phyloP scores from a whole-genome alignment of 2,113 vertebrate genomes.

The Pygoscelis antarcticus region DNA sequence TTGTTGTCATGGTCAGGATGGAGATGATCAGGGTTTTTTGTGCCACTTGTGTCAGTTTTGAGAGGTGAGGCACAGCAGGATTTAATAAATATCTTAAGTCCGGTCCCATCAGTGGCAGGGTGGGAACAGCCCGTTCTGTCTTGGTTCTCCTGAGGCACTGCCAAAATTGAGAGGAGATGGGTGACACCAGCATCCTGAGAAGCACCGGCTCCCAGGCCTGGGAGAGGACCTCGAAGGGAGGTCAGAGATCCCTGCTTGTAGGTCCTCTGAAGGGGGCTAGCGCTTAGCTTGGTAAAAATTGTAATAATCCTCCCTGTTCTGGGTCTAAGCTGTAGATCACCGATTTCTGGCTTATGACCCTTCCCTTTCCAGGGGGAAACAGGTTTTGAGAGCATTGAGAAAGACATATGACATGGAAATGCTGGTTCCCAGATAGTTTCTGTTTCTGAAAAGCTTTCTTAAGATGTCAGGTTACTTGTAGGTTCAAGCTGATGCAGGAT shows the following conservation, averaged over 20 bases:
- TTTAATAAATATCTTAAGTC: background rate
- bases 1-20: background rate
- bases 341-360: background rate
- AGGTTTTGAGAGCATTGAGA: background rate
- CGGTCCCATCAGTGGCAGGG: accelerated
- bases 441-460: background rate
- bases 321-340: background rate
- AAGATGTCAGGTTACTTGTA: accelerated
- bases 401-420: background rate
- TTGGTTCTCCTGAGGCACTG: background rate
- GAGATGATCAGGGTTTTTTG: accelerated
- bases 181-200: background rate
- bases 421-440: background rate
- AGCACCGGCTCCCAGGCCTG: background rate
- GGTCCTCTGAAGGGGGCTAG: background rate
- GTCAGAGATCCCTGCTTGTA: background rate
- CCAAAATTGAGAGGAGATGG: background rate
- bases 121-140: background rate
- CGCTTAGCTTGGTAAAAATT: background rate
- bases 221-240: background rate
- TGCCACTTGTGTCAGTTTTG: background rate
- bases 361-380: background rate
- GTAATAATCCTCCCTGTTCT: background rate
- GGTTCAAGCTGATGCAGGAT: background rate
- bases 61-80: background rate